These are phyloP conservation scores for Oreochromis aureus DNA, from an alignment of 2,113 vertebrate species.

Conservation along the genomic window DNA sequence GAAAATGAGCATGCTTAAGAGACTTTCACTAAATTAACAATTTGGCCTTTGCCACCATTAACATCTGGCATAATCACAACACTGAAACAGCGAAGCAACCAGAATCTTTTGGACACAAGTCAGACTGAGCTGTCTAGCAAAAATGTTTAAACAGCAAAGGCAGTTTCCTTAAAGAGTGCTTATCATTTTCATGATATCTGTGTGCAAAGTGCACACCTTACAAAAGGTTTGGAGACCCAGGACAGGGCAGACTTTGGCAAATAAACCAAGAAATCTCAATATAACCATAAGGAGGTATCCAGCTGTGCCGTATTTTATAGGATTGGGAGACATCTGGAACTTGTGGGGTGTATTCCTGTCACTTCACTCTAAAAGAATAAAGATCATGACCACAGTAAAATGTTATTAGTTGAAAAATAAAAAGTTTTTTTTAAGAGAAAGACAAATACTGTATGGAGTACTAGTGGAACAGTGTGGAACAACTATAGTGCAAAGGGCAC, in stretches of 20 bases:
- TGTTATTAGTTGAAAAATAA: conserved; percentile 50
- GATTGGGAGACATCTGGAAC: neutral
- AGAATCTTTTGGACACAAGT: neutral
- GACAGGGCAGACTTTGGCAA: neutral
- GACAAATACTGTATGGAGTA: neutral
- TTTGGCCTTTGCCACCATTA: neutral
- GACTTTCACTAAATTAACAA: neutral
- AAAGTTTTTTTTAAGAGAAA: neutral
- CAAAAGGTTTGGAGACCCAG: conserved; percentile 2
- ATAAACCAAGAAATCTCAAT: neutral
- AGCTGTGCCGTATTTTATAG: neutral
- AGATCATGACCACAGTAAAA: conserved; percentile 4
- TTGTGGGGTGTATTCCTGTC: neutral
- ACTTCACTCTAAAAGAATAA: conserved; percentile 16
- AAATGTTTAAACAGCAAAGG: neutral
- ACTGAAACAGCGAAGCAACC: neutral
- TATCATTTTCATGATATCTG: neutral
- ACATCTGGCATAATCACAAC: neutral
- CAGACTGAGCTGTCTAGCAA: neutral
- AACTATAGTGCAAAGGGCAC: neutral
- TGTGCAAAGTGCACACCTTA: neutral
- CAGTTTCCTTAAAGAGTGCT: neutral
- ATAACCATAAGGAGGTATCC: neutral
- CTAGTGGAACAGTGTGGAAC: conserved; percentile 19
- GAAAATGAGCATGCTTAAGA: neutral